A percentile compares a stretch with the other conserved stretches of the same genome.
Conservation (phyloP, 2,113 vertebrate genomes). For the Xiphophorus maculatus region DNA sequence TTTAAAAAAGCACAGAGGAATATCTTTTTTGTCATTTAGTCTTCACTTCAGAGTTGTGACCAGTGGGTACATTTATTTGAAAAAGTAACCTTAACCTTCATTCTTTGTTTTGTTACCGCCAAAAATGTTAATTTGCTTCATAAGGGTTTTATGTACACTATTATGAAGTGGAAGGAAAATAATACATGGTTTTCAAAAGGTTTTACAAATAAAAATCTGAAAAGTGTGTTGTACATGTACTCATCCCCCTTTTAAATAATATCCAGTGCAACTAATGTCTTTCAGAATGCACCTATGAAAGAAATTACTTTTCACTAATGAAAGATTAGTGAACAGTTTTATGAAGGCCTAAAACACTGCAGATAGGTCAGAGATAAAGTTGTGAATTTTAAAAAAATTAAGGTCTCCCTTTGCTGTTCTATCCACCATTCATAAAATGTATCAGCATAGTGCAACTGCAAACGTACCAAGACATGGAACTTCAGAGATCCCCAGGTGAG, state of each 20-base stretch:
- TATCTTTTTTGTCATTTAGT: constrained; percentile 17
- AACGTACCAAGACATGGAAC: neutral
- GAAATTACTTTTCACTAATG: no score
- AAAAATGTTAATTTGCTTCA: neutral
- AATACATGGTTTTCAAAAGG: no score
- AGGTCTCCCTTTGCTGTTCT: neutral
- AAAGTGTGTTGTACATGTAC: no score
- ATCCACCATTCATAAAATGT: neutral
- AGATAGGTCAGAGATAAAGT: neutral
- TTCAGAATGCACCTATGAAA: neutral
- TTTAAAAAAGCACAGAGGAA: constrained; percentile 24
- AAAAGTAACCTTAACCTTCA: neutral
- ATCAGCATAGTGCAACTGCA: neutral
- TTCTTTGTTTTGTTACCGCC: neutral
- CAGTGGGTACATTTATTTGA: no score
- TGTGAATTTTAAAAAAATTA: neutral
- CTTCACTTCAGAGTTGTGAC: constrained; percentile 17
- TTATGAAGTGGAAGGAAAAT: no score
- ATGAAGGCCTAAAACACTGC: neutral
- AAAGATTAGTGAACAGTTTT: neutral
- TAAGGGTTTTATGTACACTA: neutral
- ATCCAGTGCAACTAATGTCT: neutral
- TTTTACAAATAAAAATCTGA: no score
- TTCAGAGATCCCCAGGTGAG: no score
- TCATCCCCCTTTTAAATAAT: neutral